phyloP scores from a whole-genome alignment of 2,113 vertebrate genomes.

The Brachypteracias leptosomus region DNA sequence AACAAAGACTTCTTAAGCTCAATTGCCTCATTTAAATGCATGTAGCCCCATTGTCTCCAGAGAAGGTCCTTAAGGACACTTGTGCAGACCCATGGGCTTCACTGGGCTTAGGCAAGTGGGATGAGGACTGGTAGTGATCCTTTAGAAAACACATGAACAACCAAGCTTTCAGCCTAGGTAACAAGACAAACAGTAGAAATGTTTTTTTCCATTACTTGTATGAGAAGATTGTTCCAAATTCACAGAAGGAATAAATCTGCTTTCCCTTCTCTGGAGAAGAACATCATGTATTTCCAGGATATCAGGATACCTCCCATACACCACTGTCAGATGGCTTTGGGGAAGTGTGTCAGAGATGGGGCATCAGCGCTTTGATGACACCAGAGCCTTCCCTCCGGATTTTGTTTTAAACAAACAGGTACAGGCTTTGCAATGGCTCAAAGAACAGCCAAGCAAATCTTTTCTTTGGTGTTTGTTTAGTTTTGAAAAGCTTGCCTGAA shows the following conservation, averaged over 20 bases:
- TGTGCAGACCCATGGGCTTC: background rate
- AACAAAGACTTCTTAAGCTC: background rate
- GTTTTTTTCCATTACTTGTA: background rate
- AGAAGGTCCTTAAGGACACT: background rate
- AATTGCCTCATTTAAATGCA: background rate
- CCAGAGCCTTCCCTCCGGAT: background rate
- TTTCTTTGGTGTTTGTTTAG: conserved; percentile 35
- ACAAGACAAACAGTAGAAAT: background rate
- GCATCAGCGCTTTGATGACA: background rate
- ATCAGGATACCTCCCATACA: background rate
- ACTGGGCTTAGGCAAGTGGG: background rate
- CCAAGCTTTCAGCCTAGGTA: background rate
- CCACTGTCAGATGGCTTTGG: background rate
- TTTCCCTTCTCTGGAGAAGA: conserved; percentile 1
- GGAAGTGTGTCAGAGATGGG: background rate
- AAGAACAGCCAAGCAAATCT: background rate
- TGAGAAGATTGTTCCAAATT: conserved; percentile 6
- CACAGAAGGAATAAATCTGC: conserved; percentile 32
- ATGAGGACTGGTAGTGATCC: background rate
- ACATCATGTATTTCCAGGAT: conserved; percentile 37
- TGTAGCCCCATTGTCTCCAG: background rate
- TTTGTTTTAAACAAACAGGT: background rate
- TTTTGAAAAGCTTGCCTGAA: conserved; percentile 53
- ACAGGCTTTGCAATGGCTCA: background rate
- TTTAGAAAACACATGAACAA: fast-evolving